These are phyloP conservation scores for Cariama cristata DNA, from an alignment of 2,113 vertebrate genomes.

Conservation along the genomic window DNA sequence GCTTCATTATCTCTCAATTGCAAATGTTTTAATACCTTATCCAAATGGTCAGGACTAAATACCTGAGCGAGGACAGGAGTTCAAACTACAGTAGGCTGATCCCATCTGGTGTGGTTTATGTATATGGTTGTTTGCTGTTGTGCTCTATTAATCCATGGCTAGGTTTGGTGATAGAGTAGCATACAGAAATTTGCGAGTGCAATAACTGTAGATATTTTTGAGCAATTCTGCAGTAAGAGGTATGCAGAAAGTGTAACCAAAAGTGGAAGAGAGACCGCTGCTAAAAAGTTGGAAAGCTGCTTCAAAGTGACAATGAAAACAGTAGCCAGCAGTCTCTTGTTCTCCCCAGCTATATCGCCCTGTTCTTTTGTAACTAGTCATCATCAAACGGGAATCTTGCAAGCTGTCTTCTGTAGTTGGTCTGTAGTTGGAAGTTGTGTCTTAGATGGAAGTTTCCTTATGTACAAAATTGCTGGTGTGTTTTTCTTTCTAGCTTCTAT, in stretches of 20 bases:
- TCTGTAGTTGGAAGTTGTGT: not conserved
- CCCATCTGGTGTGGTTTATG: accelerated
- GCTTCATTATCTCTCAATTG: not conserved
- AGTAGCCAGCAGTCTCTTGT: not conserved
- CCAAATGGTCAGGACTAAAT: not conserved
- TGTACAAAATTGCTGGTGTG: not conserved
- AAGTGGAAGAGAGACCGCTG: not conserved
- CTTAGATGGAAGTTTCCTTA: not conserved
- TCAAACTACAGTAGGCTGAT: not conserved
- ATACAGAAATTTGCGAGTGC: too few relatives aligned
- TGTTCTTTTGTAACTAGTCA: not conserved
- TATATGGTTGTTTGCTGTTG: not conserved
- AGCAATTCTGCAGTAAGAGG: not conserved
- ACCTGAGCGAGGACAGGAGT: too few relatives aligned
- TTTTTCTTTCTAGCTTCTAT: not conserved
- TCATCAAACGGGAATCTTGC: not conserved
- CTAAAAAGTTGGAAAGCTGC: not conserved
- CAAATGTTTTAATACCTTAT: not conserved
- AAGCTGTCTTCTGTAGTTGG: not conserved
- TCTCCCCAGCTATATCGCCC: not conserved
- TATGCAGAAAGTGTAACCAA: not conserved
- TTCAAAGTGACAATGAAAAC: not conserved
- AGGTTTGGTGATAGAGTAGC: not conserved
- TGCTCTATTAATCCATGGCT: not conserved
- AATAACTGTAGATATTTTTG: not conserved